A percentile compares a stretch with the other conserved stretches of the same genome.
Conservation (phyloP, 2,888 invertebrate genomes). For the Lasioglossum villosulum region DNA sequence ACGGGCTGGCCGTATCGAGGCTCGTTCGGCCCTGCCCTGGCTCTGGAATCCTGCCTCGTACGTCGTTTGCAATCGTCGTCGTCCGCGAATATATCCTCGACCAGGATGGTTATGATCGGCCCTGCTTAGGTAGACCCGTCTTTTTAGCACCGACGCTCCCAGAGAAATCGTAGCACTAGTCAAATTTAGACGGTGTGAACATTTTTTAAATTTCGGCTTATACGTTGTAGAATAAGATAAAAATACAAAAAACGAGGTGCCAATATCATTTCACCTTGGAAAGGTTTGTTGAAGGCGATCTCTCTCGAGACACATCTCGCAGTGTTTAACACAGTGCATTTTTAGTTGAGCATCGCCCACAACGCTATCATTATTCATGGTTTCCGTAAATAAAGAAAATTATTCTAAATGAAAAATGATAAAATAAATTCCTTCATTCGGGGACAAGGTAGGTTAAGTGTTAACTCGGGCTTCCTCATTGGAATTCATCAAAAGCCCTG, state of each 20-base stretch:
- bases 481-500: neutral
- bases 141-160: neutral
- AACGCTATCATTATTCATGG: too few relatives aligned
- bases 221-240: neutral
- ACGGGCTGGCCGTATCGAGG: slow-evolving; percentile 42
- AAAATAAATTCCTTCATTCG: too few relatives aligned
- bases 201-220: neutral
- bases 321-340: too few relatives aligned
- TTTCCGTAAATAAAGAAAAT: too few relatives aligned
- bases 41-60: slow-evolving; percentile 23
- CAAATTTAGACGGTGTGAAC: neutral
- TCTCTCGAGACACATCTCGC: neutral
- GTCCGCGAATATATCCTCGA: slow-evolving; percentile 20
- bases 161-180: neutral
- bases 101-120: slow-evolving; percentile 33
- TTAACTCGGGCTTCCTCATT: neutral
- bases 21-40: slow-evolving; percentile 32
- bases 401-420: too few relatives aligned
- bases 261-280: too few relatives aligned
- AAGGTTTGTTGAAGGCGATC: neutral
- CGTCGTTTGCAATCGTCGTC: slow-evolving; percentile 39
- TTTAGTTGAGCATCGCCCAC: too few relatives aligned
- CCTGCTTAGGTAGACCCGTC: slow-evolving; percentile 9
- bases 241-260: neutral
- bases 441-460: neutral